These are phyloP conservation scores for Neolamprologus longior DNA, from an alignment of 2,113 vertebrate genomes.

Conservation along the genomic window DNA sequence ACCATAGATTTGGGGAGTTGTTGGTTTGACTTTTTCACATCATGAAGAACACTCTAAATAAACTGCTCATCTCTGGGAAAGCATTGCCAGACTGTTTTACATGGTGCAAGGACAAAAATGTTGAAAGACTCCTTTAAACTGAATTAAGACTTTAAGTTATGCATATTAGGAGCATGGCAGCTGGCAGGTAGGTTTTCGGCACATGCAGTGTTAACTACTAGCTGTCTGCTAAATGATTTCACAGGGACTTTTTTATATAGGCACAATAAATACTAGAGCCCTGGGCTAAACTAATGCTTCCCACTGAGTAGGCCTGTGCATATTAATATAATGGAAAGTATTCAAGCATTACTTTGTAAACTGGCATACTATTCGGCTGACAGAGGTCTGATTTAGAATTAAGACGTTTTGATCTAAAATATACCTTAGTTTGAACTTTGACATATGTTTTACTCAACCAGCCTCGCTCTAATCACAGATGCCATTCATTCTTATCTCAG, in stretches of 20 bases:
- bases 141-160: not conserved
- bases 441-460: not conserved
- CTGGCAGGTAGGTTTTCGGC: not conserved
- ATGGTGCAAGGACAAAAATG: not conserved
- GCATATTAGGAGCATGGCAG: not conserved
- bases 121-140: not conserved
- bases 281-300: not conserved
- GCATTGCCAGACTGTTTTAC: not conserved
- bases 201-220: not conserved
- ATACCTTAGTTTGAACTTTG: conserved; percentile 26
- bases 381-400: not conserved
- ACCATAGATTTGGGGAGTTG: fast-evolving
- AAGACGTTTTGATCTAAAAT: not conserved
- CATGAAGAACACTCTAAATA: not conserved
- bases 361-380: not conserved
- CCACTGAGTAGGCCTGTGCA: not conserved
- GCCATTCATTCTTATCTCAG: conserved; percentile 45
- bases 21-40: not conserved
- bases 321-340: not conserved
- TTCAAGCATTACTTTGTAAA: not conserved
- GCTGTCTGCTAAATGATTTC: not conserved
- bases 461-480: not conserved
- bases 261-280: not conserved
- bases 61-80: not conserved
- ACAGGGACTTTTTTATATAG: not conserved